Conservation (phyloP, 2,797 vertebrate species). For the Helicolenus hilgendorfi region DNA sequence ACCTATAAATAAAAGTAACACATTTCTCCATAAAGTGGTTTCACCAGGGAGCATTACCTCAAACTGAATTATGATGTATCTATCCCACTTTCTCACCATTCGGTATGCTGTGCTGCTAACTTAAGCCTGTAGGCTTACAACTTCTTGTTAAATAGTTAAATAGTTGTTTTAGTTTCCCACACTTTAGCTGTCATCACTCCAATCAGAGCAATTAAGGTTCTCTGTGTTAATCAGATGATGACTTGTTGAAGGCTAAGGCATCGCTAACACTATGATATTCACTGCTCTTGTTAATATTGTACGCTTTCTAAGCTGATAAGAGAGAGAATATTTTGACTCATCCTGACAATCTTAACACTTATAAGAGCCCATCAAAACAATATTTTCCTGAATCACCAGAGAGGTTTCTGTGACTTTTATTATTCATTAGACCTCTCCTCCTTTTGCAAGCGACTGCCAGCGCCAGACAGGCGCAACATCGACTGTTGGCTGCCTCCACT, state of each 20-base stretch:
- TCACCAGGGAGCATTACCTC: not conserved
- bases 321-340: constrained; percentile 16
- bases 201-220: not conserved
- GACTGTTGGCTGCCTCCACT: constrained; percentile 29
- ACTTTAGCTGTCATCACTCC: not conserved
- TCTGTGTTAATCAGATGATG: not conserved
- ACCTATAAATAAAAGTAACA: not conserved
- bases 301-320: not conserved
- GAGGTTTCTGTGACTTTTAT: constrained; percentile 64
- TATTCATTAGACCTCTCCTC: constrained; percentile 62
- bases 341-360: constrained; percentile 30
- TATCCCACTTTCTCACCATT: not conserved
- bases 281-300: not conserved
- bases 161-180: not conserved
- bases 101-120: not conserved
- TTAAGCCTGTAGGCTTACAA: not conserved
- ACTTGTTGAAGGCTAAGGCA: not conserved
- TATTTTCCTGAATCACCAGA: constrained; percentile 46
- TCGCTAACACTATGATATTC: not conserved
- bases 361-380: constrained; percentile 47
- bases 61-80: constrained; percentile 2
- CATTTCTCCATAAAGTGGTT: not conserved
- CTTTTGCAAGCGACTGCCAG: constrained; percentile 24
- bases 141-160: not conserved
- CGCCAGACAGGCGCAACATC: constrained; percentile 32